Evolutionary conservation across 2,797 vertebrate species (phyloP), one percentile per base, ranked within the genome.

Genomic region (Danio aesculapii): DNA sequence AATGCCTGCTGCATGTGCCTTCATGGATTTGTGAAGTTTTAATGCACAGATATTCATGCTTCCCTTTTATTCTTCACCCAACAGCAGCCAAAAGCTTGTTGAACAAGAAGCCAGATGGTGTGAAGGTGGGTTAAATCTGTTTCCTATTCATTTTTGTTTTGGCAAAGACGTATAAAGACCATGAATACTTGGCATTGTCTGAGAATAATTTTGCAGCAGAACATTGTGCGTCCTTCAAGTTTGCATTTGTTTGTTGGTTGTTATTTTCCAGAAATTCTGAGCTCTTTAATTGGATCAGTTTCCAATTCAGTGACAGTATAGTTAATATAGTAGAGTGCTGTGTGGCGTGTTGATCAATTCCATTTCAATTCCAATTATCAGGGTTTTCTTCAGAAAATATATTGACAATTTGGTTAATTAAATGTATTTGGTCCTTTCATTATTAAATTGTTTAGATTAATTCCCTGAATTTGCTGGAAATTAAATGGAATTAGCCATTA

Each of bases 41-140:
- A 43, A 47, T 59, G 16, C 13, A 39, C 49, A 47, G 21, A 47
- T 71, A 73, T 84, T 82, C 44, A 80, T 57, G 4, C 39, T 46
- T 71, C 6, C 13, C 9, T 75, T 79, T 59, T 84, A 59, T 68
- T 57, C 78, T 74, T 63, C 11, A 55, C 11, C 55, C 47, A 70
- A 87, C 96, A 99, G 98, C 97, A 97, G 98, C 97, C 89, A 98
- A 98, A 90, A 98, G 97, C 94, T 95, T 99, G 91, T 93, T 98
- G 92, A 99, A 95, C 89, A 95, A 99, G 94, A 99, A 99, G 87
- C 88, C 95, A 1, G 97, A 98, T 46, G 97, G 95, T 59, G 97
- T 99, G 71, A 99, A 99, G 97, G 98, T 99, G 95, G 91, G 97
- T 92, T 64, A 75, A 30, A 52, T 75, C 71, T 68, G 52, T 52